Evolutionary conservation across 2,797 vertebrate genomes (phyloP).

Genomic region (Sternarchorhynchus goeldii): DNA sequence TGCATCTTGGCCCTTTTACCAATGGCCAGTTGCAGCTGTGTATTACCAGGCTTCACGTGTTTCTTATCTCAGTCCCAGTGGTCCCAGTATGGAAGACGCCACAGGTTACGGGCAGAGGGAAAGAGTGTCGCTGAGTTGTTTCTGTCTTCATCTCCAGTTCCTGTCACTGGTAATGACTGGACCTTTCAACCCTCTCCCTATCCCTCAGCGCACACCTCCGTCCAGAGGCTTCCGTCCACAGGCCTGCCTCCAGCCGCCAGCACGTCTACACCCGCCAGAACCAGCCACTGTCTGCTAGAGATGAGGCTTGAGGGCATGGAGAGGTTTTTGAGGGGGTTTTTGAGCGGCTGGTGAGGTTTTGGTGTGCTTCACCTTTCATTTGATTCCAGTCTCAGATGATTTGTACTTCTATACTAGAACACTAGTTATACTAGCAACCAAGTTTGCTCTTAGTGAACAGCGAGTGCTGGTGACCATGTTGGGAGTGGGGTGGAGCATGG

Average conservation of each 20-base stretch:
- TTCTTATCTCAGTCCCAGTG: conserved; percentile 60
- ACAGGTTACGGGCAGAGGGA: conserved; percentile 40
- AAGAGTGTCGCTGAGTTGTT: conserved; percentile 49
- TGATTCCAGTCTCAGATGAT: too few relatives aligned
- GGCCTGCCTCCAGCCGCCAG: conserved; percentile 54
- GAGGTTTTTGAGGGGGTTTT: neutral
- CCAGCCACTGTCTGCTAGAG: conserved; percentile 19
- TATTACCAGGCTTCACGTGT: conserved; percentile 62
- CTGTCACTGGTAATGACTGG: conserved; percentile 70
- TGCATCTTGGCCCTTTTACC: conserved; percentile 24
- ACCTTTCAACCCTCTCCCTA: conserved; percentile 75
- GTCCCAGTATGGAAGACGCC: conserved; percentile 40
- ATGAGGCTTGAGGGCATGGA: neutral
- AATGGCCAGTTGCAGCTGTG: conserved; percentile 8
- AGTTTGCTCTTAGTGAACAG: conserved; percentile 5
- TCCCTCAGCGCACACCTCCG: conserved; percentile 77
- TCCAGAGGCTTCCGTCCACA: conserved; percentile 37
- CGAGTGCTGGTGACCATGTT: conserved; percentile 33
- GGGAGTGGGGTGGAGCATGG: neutral
- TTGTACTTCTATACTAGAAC: too few relatives aligned
- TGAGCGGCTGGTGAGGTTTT: neutral
- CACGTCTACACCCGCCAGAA: conserved; percentile 39
- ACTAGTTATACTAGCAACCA: neutral
- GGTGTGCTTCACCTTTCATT: too few relatives aligned
- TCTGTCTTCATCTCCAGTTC: conserved; percentile 50